Evolutionary conservation across 2,888 invertebrate genomes (phyloP).

Genomic region (Agonopterix arenella): DNA sequence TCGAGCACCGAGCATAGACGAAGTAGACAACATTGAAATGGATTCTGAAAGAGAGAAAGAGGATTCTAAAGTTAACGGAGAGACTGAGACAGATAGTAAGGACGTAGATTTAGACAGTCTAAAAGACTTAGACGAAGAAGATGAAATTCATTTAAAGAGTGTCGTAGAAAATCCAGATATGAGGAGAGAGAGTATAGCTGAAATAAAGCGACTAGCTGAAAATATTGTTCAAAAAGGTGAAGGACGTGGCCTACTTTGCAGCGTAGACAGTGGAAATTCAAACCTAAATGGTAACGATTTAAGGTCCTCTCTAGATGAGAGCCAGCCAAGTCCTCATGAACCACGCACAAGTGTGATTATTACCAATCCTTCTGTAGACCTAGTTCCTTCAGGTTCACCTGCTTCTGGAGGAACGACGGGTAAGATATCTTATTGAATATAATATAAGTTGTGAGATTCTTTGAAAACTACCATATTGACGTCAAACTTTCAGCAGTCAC

Average conservation of each 20-base stretch:
- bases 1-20: conserved; percentile 69
- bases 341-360: conserved; percentile 81
- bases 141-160: conserved; percentile 55
- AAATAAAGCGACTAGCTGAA: conserved; percentile 66
- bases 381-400: conserved; percentile 67
- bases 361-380: conserved; percentile 83
- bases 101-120: conserved; percentile 64
- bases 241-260: conserved; percentile 59
- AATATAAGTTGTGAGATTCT: background rate
- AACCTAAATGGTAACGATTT: conserved; percentile 55
- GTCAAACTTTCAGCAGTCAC: no score
- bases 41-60: conserved; percentile 53
- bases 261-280: conserved; percentile 61
- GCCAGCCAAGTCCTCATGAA: conserved; percentile 40
- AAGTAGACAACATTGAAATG: conserved; percentile 62
- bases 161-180: conserved; percentile 65
- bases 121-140: conserved; percentile 65
- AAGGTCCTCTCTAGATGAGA: conserved; percentile 51
- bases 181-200: conserved; percentile 67
- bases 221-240: conserved; percentile 71
- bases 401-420: conserved; percentile 63
- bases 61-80: conserved; percentile 63
- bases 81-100: conserved; percentile 74
- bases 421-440: conserved; percentile 15
- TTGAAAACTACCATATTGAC: no score